Evolutionary conservation across 2,888 invertebrate species (phyloP).

Genomic region (Drosophila hawaiiensis): DNA sequence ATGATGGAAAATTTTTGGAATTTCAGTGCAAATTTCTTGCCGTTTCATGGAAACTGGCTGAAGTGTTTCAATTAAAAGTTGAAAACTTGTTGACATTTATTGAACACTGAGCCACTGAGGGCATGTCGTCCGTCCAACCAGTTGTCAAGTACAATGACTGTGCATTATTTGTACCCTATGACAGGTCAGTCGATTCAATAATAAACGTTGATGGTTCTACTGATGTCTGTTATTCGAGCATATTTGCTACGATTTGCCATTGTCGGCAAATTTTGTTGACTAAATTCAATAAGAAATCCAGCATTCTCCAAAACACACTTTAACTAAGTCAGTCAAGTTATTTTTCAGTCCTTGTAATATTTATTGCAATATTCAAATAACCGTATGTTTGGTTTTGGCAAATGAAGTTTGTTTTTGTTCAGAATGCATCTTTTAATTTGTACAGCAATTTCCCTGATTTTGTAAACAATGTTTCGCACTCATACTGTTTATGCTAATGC

Average conservation of each 20-base stretch:
- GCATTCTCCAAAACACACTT: neutral
- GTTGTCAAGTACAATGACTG: constrained; percentile 23
- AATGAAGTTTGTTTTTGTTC: constrained; percentile 8
- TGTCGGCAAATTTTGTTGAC: constrained; percentile 15
- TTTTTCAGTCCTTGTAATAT: neutral
- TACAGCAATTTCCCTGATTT: constrained; percentile 3
- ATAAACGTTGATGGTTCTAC: constrained; percentile 44
- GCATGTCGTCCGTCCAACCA: constrained; percentile 29
- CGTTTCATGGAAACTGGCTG: constrained; percentile 56
- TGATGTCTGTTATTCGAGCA: constrained; percentile 16
- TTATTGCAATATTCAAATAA: constrained; percentile 4
- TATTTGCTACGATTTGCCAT: constrained; percentile 23
- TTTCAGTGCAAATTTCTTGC: constrained; percentile 48
- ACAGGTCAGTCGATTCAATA: constrained; percentile 35
- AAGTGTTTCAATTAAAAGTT: constrained; percentile 79
- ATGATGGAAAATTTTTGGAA: constrained; percentile 41
- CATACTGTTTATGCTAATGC: constrained; percentile 26
- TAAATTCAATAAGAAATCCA: constrained; percentile 25
- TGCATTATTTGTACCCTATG: constrained; percentile 11
- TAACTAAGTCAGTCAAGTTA: neutral
- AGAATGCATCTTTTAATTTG: constrained; percentile 1
- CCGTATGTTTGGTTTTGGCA: neutral
- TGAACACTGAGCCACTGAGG: constrained; percentile 58
- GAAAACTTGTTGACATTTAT: constrained; percentile 75
- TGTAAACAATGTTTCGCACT: constrained; percentile 10